phyloP scores from a whole-genome alignment of 2,888 invertebrate genomes.

The Eucriotettix oculatus region DNA sequence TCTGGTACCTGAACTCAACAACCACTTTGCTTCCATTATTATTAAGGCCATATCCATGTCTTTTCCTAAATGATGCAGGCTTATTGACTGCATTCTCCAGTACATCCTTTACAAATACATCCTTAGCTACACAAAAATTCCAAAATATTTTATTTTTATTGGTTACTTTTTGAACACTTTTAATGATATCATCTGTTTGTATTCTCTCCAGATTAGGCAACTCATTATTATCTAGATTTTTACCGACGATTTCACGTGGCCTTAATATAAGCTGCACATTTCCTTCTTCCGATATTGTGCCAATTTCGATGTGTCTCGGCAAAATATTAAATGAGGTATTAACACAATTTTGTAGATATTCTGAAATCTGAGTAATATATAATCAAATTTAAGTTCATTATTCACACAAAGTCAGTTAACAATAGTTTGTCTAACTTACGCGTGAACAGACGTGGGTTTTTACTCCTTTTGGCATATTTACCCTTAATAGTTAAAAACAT shows the following conservation, averaged over 20 bases:
- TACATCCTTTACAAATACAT: slow-evolving; percentile 28
- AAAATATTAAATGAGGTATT: background rate
- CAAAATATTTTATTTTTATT: slow-evolving; percentile 9
- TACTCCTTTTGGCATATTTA: too few relatives aligned
- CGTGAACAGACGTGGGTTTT: too few relatives aligned
- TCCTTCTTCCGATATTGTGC: background rate
- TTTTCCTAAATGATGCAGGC: slow-evolving; percentile 11
- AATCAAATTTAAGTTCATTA: too few relatives aligned
- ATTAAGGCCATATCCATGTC: background rate
- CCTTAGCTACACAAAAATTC: slow-evolving; percentile 25
- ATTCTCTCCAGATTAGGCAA: background rate
- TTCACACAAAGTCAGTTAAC: too few relatives aligned
- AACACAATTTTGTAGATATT: background rate
- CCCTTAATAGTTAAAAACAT: too few relatives aligned
- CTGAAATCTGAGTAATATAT: background rate
- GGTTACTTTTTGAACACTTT: background rate
- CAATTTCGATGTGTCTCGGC: background rate
- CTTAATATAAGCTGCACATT: background rate
- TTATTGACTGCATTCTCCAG: slow-evolving; percentile 23
- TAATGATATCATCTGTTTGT: background rate
- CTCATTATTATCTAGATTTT: background rate
- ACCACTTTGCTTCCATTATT: slow-evolving; percentile 36
- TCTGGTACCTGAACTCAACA: slow-evolving; percentile 35
- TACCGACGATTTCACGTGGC: background rate
- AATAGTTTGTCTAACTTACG: too few relatives aligned